These are phyloP conservation scores for Chloroclystis v-ata DNA, from an alignment of 2,888 invertebrate species.

Conservation along the genomic window DNA sequence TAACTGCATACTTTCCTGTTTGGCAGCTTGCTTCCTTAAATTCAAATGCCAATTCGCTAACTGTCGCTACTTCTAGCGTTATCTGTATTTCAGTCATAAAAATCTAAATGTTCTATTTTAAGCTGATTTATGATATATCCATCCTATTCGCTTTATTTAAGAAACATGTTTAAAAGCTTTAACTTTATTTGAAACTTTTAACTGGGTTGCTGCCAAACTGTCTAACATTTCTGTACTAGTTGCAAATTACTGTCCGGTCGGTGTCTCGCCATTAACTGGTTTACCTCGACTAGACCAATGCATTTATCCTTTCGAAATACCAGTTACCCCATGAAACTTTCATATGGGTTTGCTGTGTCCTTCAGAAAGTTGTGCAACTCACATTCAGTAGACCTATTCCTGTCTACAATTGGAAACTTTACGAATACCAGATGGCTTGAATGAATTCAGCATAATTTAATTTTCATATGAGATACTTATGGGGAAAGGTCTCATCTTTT, in stretches of 20 bases:
- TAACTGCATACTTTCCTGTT: slow-evolving; percentile 9
- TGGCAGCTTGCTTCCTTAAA: slow-evolving; percentile 7
- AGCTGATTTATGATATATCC: too few relatives aligned
- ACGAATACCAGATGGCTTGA: too few relatives aligned
- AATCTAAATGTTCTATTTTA: too few relatives aligned
- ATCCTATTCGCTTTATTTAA: too few relatives aligned
- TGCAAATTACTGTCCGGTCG: background rate
- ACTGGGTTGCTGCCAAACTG: slow-evolving; percentile 2
- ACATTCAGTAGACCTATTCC: background rate
- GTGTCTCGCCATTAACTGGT: background rate
- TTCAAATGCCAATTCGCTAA: too few relatives aligned
- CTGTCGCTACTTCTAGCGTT: too few relatives aligned
- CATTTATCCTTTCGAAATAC: slow-evolving; percentile 1
- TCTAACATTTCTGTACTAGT: background rate
- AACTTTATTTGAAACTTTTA: background rate
- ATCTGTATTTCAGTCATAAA: too few relatives aligned
- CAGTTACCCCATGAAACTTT: background rate
- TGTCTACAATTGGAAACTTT: too few relatives aligned
- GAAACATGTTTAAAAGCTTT: too few relatives aligned
- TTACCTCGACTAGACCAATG: slow-evolving; percentile 1
- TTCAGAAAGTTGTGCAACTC: background rate
- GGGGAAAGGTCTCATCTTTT: too few relatives aligned
- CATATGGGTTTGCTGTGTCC: background rate
- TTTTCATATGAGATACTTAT: too few relatives aligned
- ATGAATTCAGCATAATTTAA: too few relatives aligned